phyloP scores from a whole-genome alignment of 2,113 vertebrate species.

The Mus pahari region DNA sequence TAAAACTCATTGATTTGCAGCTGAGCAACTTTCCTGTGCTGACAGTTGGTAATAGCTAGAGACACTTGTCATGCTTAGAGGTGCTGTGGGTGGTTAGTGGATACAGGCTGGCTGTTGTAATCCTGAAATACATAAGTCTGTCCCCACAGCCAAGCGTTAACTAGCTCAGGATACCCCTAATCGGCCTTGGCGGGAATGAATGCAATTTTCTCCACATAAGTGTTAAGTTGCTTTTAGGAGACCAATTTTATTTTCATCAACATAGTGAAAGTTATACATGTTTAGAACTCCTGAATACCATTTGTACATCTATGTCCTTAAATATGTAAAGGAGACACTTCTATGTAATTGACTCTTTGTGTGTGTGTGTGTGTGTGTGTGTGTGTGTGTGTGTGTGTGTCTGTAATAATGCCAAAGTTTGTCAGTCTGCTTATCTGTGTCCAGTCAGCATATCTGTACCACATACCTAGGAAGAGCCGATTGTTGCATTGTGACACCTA shows the following conservation, averaged over 20 bases:
- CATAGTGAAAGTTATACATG: neutral
- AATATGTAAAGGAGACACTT: neutral
- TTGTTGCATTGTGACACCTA: neutral
- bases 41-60: neutral
- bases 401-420: neutral
- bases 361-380: neutral
- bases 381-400: neutral
- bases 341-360: neutral
- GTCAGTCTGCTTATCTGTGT: neutral
- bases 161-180: no score
- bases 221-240: neutral
- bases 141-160: neutral
- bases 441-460: neutral
- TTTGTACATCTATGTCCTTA: neutral
- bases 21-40: neutral
- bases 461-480: neutral
- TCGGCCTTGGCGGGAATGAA: neutral
- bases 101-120: neutral
- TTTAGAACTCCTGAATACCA: neutral
- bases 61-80: neutral
- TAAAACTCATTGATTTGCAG: neutral
- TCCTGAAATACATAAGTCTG: rapidly evolving
- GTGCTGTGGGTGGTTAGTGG: neutral
- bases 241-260: conserved; percentile 5
- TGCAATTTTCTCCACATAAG: neutral